These are phyloP conservation scores for Caenorhabditis sulstoni DNA, from an alignment of 2,888 invertebrate species.

Conservation along the genomic window DNA sequence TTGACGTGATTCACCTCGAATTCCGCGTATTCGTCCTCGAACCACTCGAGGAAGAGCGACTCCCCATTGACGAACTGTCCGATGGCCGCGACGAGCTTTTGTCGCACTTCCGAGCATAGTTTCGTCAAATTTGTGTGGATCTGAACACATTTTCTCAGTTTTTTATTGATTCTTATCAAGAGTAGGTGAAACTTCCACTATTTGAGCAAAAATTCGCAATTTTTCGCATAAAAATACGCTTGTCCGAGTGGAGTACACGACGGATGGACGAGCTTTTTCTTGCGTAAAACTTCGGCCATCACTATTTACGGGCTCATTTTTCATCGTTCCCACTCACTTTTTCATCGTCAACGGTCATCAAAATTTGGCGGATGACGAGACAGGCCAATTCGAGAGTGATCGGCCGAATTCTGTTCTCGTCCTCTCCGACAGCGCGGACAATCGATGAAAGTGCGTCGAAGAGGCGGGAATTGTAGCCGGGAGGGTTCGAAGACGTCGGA, in stretches of 20 bases:
- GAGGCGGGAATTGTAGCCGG: slow-evolving; percentile 57
- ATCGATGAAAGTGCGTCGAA: slow-evolving; percentile 65
- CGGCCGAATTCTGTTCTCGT: slow-evolving; percentile 90
- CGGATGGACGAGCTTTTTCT: too few relatives aligned
- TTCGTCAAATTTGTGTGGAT: slow-evolving; percentile 55
- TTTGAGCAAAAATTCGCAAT: neutral
- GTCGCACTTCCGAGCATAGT: slow-evolving; percentile 81
- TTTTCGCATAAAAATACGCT: too few relatives aligned
- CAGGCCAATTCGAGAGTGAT: slow-evolving; percentile 93
- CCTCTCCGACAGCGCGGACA: slow-evolving; percentile 56
- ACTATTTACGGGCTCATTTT: neutral
- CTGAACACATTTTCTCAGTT: neutral
- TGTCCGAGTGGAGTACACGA: too few relatives aligned
- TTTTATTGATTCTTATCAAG: too few relatives aligned
- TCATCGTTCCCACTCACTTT: slow-evolving; percentile 35
- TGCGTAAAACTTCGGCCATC: neutral
- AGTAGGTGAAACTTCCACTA: too few relatives aligned
- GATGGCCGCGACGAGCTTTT: slow-evolving; percentile 82
- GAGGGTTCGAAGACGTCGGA: slow-evolving; percentile 2
- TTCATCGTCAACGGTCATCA: slow-evolving; percentile 82
- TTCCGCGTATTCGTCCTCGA: slow-evolving; percentile 97
- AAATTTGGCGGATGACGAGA: slow-evolving; percentile 87
- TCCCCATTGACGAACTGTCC: slow-evolving; percentile 85
- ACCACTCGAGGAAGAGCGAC: slow-evolving; percentile 98
- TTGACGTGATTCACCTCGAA: slow-evolving; percentile 84